Evolutionary conservation across 2,797 vertebrate genomes (phyloP), one percentile per base, ranked within the genome.

Genomic region (Eulemur coronatus): DNA sequence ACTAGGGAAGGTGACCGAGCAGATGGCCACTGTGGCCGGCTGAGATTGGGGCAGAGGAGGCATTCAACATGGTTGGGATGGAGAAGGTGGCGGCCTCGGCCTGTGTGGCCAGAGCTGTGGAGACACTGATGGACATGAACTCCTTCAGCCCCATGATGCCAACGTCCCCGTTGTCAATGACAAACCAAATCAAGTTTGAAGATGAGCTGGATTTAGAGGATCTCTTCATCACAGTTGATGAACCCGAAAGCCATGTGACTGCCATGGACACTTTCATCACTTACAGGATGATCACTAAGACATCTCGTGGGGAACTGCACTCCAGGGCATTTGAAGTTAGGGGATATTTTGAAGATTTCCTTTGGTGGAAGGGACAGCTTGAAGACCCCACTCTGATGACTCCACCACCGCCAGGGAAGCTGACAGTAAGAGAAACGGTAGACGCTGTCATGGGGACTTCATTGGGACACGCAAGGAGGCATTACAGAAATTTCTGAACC

Each of bases 351-450:
- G 99, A 99, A 98, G 99, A 99, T 98, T 99, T 99, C 97, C 96
- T 99, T n/a, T 99, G 99, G 99, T 98, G 99, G 97, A 99, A 99
- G 96, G 98, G 98, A 96, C 99, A 97, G 97, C 99, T 99, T 84
- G 99, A 99, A 98, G 99, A 99, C 97, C 99, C 99, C 0, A 99
- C 99, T 0, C 99, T 99, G 87, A 99, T 99, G 65, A 98, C 99
- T 97, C 99, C 99, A 55, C 99, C 99, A 0, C 98, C 99, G 86
- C 99, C 99, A 6, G 99, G 99, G 98, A 99, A 99, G 98, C 99
- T 99, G 98, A 99, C 99, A 96, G 99, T 99, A 98, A 99, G 99
- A 97, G 99, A 99, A 96, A 99, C 99, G 99, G 99, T 99, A 98
- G 99, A 73, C 99, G 99, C 96, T 99, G 99, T 97, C 99, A 98